A percentile compares a stretch with the other conserved stretches of the same genome.
These are phyloP conservation scores for Steatocranus sp. DNA, from an alignment of 2,797 vertebrate species.

Conservation along the genomic window DNA sequence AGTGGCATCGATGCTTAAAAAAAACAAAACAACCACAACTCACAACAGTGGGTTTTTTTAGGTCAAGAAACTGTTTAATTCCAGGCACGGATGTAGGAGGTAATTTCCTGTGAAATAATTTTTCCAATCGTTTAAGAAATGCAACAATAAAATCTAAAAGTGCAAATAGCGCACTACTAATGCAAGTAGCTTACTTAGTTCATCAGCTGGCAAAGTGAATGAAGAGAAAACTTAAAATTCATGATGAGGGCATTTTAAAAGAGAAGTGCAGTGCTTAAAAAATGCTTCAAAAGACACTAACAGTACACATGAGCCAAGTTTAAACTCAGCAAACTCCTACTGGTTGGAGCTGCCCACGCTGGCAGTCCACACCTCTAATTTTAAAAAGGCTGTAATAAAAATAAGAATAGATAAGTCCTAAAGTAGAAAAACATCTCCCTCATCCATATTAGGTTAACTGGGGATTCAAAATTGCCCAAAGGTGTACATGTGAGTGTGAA, in stretches of 20 bases:
- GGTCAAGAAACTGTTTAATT: neutral
- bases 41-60: fast-evolving
- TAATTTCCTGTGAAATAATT: neutral
- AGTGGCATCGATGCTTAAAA: neutral
- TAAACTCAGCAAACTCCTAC: neutral
- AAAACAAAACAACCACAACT: neutral
- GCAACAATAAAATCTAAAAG: neutral
- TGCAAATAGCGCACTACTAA: neutral
- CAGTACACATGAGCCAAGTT: neutral
- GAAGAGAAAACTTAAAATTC: neutral
- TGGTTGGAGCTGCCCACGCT: neutral
- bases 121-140: neutral
- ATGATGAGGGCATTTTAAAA: neutral
- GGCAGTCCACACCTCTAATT: neutral
- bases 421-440: neutral
- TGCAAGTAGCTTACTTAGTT: neutral
- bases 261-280: neutral
- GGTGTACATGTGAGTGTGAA: neutral
- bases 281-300: neutral
- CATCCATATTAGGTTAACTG: neutral
- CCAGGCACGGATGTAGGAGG: neutral
- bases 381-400: neutral
- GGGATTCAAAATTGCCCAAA: neutral
- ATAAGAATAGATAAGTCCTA: neutral
- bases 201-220: neutral